Percentiles rank a stretch among this genome's conserved stretches.
Evolutionary conservation across 2,888 invertebrate species (phyloP).

Genomic region (Drosophila helvetica): DNA sequence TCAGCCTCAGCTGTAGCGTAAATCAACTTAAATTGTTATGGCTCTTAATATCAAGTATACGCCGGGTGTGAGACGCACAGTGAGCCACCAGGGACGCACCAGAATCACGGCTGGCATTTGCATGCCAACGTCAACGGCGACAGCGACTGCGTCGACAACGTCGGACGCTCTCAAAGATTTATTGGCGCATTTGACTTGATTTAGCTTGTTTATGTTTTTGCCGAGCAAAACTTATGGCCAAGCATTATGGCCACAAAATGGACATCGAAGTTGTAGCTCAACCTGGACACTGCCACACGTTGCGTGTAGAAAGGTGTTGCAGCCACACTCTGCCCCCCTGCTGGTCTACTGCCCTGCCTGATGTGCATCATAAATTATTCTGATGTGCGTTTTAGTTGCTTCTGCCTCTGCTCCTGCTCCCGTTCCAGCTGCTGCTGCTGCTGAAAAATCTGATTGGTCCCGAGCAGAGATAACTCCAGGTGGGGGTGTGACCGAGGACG

Average conservation of each 20-base stretch:
- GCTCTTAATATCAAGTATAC: conserved; percentile 52
- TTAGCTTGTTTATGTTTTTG: conserved; percentile 83
- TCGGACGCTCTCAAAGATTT: conserved; percentile 73
- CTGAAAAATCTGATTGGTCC: conserved; percentile 68
- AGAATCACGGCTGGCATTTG: conserved; percentile 54
- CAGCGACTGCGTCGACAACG: conserved; percentile 37
- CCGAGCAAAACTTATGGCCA: conserved; percentile 75
- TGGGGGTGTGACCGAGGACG: conserved; percentile 15
- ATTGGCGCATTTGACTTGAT: conserved; percentile 82
- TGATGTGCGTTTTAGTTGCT: conserved; percentile 72
- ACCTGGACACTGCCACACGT: conserved; percentile 24
- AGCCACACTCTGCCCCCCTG: conserved; percentile 30
- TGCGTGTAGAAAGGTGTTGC: conserved; percentile 49
- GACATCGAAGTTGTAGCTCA: conserved; percentile 50
- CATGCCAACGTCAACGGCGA: conserved; percentile 47
- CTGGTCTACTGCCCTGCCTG: conserved; percentile 39
- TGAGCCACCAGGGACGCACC: too few relatives aligned
- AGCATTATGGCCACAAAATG: conserved; percentile 75
- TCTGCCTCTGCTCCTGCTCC: conserved; percentile 26
- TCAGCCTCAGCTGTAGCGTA: conserved; percentile 38
- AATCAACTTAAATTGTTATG: conserved; percentile 70
- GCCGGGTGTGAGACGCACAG: conserved; percentile 33
- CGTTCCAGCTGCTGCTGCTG: conserved; percentile 28
- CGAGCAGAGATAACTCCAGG: conserved; percentile 35
- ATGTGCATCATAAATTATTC: conserved; percentile 77